Percentiles rank a stretch among this genome's conserved stretches.
These are phyloP conservation scores for Pachyramphus minor DNA, from an alignment of 2,113 vertebrate species.

Conservation along the genomic window DNA sequence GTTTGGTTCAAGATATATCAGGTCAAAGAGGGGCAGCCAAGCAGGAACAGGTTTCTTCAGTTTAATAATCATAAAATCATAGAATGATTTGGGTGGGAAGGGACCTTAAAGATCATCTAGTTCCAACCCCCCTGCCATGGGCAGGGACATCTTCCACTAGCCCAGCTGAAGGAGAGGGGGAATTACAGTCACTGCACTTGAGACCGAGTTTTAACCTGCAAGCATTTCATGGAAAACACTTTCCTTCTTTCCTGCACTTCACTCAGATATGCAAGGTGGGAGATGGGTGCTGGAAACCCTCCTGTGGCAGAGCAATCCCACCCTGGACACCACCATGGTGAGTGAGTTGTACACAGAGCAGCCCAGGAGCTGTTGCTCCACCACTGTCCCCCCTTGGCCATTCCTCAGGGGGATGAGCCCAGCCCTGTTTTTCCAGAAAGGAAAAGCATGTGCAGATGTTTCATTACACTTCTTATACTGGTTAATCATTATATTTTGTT, in stretches of 20 bases:
- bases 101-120: not conserved
- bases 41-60: not conserved
- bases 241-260: not conserved
- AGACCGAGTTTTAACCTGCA: not conserved
- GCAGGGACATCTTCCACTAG: not conserved
- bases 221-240: not conserved
- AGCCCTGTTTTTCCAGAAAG: not conserved
- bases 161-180: not conserved
- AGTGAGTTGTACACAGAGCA: fast-evolving
- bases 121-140: not conserved
- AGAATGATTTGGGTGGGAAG: not conserved
- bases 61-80: not conserved
- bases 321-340: fast-evolving
- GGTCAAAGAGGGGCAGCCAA: not conserved
- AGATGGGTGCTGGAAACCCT: not conserved
- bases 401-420: not conserved
- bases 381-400: not conserved
- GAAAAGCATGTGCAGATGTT: not conserved
- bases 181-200: not conserved
- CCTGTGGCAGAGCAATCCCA: not conserved
- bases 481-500: not conserved
- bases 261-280: not conserved
- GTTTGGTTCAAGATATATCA: not conserved
- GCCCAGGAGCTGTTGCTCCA: fast-evolving
- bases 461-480: not conserved